These are phyloP conservation scores for Mus musculus DNA, from an alignment of 2,113 vertebrate species.

Conservation along the genomic window GRCm39 chr3:50646501-50647000, in stretches of 20 bases:
- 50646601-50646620: conserved; percentile 8
- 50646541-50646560: background rate
- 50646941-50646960: background rate
- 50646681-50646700: background rate
- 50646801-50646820: background rate
- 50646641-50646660: conserved; percentile 23
- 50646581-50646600: conserved; percentile 19
- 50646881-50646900: background rate
- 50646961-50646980: background rate
- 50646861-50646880: conserved; percentile 14
- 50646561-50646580: background rate
- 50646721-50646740: background rate
- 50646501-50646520: conserved; percentile 53
- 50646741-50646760: background rate
- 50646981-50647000: background rate
- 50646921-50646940: background rate
- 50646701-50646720: background rate
- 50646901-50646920: background rate
- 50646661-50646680: conserved; percentile 33
- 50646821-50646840: background rate
- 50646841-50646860: background rate
- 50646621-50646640: conserved; percentile 32
- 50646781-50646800: background rate
- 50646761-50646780: conserved; percentile 11
- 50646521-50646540: background rate